phyloP scores from a whole-genome alignment of 2,797 vertebrate genomes.

The Helarctos malayanus region DNA sequence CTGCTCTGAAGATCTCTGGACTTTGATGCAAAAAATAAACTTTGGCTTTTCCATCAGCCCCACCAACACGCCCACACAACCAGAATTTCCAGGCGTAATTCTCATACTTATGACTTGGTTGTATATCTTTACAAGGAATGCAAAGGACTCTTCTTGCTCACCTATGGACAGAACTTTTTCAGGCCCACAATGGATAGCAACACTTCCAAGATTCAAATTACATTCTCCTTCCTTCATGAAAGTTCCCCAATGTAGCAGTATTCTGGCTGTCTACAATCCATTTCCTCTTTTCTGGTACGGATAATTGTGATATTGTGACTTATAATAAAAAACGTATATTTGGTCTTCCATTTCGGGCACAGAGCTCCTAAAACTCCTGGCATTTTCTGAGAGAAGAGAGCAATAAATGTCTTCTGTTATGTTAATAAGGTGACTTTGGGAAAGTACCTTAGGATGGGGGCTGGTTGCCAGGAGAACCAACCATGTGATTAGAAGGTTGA shows the following conservation, averaged over 20 bases:
- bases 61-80: neutral
- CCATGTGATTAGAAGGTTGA: neutral
- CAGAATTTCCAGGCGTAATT: neutral
- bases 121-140: neutral
- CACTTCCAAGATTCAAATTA: neutral
- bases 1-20: neutral
- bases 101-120: neutral
- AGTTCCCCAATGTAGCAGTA: neutral
- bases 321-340: neutral
- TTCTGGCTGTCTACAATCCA: neutral
- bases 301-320: neutral
- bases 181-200: neutral
- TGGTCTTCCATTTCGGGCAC: neutral
- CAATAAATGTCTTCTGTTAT: neutral
- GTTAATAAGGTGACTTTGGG: neutral
- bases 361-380: neutral
- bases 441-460: neutral
- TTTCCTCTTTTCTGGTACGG: slow-evolving; percentile 1
- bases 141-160: neutral
- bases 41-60: neutral
- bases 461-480: neutral
- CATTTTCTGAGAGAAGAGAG: neutral
- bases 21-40: neutral
- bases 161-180: neutral
- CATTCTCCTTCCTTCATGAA: neutral